phyloP scores from a whole-genome alignment of 2,888 invertebrate genomes.

The Stegana nigrithorax region DNA sequence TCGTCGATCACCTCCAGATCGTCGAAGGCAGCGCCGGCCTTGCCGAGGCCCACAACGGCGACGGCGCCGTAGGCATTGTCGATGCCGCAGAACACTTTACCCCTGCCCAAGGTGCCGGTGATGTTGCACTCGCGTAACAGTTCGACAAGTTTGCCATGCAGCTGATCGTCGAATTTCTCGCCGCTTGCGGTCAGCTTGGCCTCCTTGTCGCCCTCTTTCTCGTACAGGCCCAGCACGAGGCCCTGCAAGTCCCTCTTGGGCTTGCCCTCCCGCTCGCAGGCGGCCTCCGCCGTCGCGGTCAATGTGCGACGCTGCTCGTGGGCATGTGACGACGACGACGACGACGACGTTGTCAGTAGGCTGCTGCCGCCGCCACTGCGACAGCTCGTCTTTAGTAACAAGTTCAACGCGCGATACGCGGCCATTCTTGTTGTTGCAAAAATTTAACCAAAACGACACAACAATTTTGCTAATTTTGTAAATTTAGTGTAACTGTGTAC shows the following conservation, averaged over 20 bases:
- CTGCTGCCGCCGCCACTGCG: too few relatives aligned
- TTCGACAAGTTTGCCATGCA: not conserved
- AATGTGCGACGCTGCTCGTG: not conserved
- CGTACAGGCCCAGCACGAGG: not conserved
- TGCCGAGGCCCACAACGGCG: constrained; percentile 76
- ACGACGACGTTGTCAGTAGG: too few relatives aligned
- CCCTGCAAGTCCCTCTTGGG: too few relatives aligned
- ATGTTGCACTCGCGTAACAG: constrained; percentile 5
- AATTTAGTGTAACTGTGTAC: too few relatives aligned
- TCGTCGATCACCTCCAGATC: constrained; percentile 75
- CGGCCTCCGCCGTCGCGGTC: not conserved
- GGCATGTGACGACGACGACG: not conserved
- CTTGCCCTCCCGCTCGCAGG: too few relatives aligned
- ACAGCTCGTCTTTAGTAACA: not conserved
- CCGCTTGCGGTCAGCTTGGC: not conserved
- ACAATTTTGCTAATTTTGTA: too few relatives aligned
- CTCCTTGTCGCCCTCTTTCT: not conserved
- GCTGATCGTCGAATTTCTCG: not conserved
- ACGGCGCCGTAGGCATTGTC: constrained; percentile 53
- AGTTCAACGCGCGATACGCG: not conserved
- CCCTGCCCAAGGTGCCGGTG: constrained; percentile 37
- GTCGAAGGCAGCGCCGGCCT: constrained; percentile 71
- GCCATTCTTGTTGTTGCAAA: too few relatives aligned
- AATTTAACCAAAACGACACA: not conserved
- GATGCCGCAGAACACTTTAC: constrained; percentile 68